Evolutionary conservation across 2,888 invertebrate genomes (phyloP).

Genomic region (Allophyes oxyacanthae): DNA sequence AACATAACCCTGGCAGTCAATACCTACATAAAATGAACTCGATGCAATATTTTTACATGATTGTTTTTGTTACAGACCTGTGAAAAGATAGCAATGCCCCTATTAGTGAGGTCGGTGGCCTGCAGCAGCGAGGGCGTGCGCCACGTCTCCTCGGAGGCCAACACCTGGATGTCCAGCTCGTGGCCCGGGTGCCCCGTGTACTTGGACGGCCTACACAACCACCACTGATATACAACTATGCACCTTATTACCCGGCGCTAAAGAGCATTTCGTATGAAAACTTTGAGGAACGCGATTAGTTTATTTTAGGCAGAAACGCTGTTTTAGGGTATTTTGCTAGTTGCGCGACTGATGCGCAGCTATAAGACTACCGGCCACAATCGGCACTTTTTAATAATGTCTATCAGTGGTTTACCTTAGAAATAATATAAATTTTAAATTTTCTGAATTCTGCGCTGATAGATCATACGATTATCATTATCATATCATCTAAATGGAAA

Average conservation of each 20-base stretch:
- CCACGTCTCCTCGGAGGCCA: constrained; percentile 96
- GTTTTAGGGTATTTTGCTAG: too few relatives aligned
- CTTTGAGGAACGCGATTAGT: not conserved
- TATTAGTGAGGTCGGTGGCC: constrained; percentile 91
- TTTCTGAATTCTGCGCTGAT: too few relatives aligned
- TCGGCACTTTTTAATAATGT: too few relatives aligned
- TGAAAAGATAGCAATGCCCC: constrained; percentile 94
- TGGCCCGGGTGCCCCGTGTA: constrained; percentile 91
- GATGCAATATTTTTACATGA: too few relatives aligned
- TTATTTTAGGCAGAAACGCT: not conserved
- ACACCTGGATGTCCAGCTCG: constrained; percentile 92
- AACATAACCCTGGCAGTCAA: too few relatives aligned
- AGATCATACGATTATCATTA: too few relatives aligned
- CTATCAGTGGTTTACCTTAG: too few relatives aligned
- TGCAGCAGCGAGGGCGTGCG: constrained; percentile 94
- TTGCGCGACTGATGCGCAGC: too few relatives aligned
- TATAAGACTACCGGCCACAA: too few relatives aligned
- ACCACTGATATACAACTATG: not conserved
- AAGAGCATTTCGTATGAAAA: constrained; percentile 16
- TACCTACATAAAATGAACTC: too few relatives aligned
- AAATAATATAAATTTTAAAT: too few relatives aligned
- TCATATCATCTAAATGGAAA: too few relatives aligned
- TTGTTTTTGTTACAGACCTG: constrained; percentile 85
- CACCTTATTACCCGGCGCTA: not conserved
- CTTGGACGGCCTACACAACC: constrained; percentile 77